A percentile compares a stretch with the other conserved stretches of the same genome.
phyloP scores from a whole-genome alignment of 2,888 invertebrate genomes.

The Axea sp. region DNA sequence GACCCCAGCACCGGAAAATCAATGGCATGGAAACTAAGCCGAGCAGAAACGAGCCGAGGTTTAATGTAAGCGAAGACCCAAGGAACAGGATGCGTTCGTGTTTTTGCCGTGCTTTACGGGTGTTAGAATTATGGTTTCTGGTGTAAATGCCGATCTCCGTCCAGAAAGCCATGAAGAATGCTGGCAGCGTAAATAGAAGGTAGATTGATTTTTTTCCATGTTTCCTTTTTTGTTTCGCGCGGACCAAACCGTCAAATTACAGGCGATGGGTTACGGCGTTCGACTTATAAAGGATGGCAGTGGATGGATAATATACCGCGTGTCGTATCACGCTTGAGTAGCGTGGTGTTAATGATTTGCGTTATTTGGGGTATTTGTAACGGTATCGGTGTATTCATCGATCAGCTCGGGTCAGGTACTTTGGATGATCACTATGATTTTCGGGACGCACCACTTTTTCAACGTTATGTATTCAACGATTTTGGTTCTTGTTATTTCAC shows the following conservation, averaged over 20 bases:
- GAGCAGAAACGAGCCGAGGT: slow-evolving; percentile 71
- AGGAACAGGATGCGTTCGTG: slow-evolving; percentile 55
- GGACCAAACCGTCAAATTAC: slow-evolving; percentile 33
- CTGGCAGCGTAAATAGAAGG: slow-evolving; percentile 33
- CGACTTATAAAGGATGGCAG: slow-evolving; percentile 8
- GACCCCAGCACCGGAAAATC: slow-evolving; percentile 68
- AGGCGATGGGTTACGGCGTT: slow-evolving; percentile 11
- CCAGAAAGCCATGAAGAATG: slow-evolving; percentile 43
- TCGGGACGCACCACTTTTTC: background rate
- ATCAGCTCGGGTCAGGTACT: background rate
- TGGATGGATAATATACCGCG: slow-evolving; percentile 36
- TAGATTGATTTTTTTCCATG: slow-evolving; percentile 59
- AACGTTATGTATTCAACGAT: background rate
- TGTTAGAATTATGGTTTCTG: slow-evolving; percentile 66
- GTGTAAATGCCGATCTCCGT: slow-evolving; percentile 66
- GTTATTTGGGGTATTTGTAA: slow-evolving; percentile 20
- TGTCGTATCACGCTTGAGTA: slow-evolving; percentile 20
- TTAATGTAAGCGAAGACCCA: slow-evolving; percentile 67
- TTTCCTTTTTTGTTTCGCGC: slow-evolving; percentile 1
- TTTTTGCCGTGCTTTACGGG: slow-evolving; percentile 67
- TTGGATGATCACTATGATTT: slow-evolving; percentile 13
- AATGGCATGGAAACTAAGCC: slow-evolving; percentile 76
- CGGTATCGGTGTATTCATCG: slow-evolving; percentile 19
- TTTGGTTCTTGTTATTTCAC: slow-evolving; percentile 22
- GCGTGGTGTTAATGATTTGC: slow-evolving; percentile 25